A percentile compares a stretch with the other conserved stretches of the same genome.
These are phyloP conservation scores for Pogonocichla stellata DNA, from an alignment of 2,113 vertebrate genomes.

Conservation along the genomic window DNA sequence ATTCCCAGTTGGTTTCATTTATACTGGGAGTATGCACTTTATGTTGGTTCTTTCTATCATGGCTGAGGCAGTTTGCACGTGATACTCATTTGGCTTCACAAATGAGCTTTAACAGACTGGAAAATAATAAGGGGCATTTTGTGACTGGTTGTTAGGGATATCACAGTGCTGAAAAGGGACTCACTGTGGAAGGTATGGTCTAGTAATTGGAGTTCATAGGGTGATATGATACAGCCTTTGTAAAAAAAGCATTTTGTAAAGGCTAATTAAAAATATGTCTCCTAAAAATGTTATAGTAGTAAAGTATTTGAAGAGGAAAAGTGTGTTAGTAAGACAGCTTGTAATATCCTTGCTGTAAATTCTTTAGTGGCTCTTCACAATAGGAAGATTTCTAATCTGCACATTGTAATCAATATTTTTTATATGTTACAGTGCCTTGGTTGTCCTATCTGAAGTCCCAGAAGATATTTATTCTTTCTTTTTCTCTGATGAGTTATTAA, in stretches of 20 bases:
- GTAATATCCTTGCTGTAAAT: not conserved
- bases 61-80: not conserved
- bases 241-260: not conserved
- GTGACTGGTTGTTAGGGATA: not conserved
- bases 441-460: not conserved
- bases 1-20: not conserved
- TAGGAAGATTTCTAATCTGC: not conserved
- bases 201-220: not conserved
- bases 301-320: not conserved
- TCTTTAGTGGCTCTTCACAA: not conserved
- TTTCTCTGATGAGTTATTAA: slow-evolving; percentile 7
- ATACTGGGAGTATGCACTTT: not conserved
- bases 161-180: not conserved
- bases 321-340: not conserved
- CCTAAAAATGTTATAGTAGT: not conserved
- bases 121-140: not conserved
- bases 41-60: not conserved
- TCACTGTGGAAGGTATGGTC: not conserved
- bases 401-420: not conserved
- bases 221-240: not conserved
- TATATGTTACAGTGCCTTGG: not conserved
- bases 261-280: not conserved
- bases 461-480: not conserved
- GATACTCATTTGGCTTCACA: not conserved
- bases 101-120: not conserved